Conservation (phyloP, 2,797 vertebrate species). For the Antennarius maculatus region DNA sequence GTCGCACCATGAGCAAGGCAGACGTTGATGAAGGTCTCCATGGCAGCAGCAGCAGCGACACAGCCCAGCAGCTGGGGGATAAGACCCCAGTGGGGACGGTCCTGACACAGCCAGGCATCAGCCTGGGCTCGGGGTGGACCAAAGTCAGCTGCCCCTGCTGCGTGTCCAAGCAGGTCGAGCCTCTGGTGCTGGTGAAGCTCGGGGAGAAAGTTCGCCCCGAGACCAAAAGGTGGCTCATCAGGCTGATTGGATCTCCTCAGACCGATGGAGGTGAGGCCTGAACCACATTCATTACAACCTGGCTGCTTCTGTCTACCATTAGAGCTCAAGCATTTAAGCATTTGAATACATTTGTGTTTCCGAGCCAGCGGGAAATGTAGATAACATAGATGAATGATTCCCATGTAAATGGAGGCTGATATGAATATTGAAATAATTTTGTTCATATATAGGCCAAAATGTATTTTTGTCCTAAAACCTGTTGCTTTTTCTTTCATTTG, state of each 20-base stretch:
- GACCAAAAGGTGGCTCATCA: conserved; percentile 84
- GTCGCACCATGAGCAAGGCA: conserved; percentile 64
- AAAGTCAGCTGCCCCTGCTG: conserved; percentile 81
- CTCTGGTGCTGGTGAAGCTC: conserved; percentile 80
- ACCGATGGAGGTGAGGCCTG: conserved; percentile 77
- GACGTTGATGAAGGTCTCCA: conserved; percentile 33
- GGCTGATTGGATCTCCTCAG: conserved; percentile 69
- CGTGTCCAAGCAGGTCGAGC: conserved; percentile 68
- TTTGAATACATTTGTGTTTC: conserved; percentile 24
- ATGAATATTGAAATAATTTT: neutral
- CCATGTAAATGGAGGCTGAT: neutral
- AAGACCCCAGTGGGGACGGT: neutral
- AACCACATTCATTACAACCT: neutral
- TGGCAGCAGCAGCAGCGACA: neutral
- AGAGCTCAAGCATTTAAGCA: neutral
- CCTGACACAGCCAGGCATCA: neutral
- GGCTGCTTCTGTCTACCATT: neutral
- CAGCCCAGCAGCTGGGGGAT: conserved; percentile 2
- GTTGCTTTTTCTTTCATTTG: neutral
- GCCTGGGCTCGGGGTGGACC: conserved; percentile 70
- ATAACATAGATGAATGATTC: neutral
- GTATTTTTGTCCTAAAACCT: neutral
- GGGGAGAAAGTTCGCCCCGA: conserved; percentile 68
- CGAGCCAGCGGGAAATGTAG: neutral
- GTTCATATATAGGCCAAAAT: neutral